Conservation (phyloP, 2,113 vertebrate genomes). For the Lucifuga dentata region DNA sequence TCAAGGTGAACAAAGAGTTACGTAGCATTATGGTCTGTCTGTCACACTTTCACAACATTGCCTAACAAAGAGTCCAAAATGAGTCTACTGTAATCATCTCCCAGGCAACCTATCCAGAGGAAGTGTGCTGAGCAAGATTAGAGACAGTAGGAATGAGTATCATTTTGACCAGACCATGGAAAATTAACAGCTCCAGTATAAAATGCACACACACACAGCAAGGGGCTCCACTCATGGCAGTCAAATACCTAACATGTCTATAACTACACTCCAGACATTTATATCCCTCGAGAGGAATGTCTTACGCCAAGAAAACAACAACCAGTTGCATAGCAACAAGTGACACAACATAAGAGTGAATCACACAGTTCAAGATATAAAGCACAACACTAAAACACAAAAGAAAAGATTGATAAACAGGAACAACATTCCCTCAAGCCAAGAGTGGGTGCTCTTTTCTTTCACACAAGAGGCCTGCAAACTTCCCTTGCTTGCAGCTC, state of each 20-base stretch:
- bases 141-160: background rate
- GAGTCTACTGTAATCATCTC: conserved; percentile 19
- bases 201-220: conserved; percentile 23
- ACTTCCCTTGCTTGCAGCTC: conserved; percentile 62
- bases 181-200: background rate
- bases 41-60: conserved; percentile 1
- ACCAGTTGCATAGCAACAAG: conserved; percentile 77
- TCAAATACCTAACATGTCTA: conserved; percentile 50
- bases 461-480: conserved; percentile 69
- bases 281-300: conserved; percentile 63
- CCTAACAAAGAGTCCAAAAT: conserved; percentile 8
- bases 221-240: conserved; percentile 8
- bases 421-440: conserved; percentile 62
- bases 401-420: conserved; percentile 38
- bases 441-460: conserved; percentile 72
- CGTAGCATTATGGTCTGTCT: background rate
- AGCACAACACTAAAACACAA: conserved; percentile 47
- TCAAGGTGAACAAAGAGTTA: background rate
- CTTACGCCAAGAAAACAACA: conserved; percentile 64
- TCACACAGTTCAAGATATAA: conserved; percentile 53
- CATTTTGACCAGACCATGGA: conserved; percentile 16
- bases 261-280: conserved; percentile 52
- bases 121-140: background rate
- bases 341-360: conserved; percentile 66
- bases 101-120: conserved; percentile 32